phyloP scores from a whole-genome alignment of 2,888 invertebrate genomes.

The Lithophane leautieri region DNA sequence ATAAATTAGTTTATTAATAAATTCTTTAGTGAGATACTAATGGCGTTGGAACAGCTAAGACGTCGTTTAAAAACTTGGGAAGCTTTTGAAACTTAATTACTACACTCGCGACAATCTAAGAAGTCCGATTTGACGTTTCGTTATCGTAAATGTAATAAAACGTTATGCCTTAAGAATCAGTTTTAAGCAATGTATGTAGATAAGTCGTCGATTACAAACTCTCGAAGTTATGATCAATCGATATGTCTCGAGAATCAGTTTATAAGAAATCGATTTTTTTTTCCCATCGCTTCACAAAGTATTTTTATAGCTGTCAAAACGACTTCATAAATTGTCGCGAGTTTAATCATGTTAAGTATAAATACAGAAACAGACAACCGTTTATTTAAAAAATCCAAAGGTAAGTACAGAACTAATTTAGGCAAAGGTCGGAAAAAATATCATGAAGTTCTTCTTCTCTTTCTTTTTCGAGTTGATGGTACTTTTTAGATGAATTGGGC shows the following conservation, averaged over 20 bases:
- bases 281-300: no score
- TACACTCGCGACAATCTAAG: no score
- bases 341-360: background rate
- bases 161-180: no score
- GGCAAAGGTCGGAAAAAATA: background rate
- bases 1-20: constrained; percentile 49
- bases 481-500: background rate
- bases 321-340: no score
- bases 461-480: background rate
- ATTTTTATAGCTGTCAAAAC: no score
- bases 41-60: background rate
- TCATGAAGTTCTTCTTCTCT: background rate
- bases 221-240: no score
- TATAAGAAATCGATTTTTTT: no score
- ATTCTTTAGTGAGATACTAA: constrained; percentile 29
- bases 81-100: background rate
- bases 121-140: no score
- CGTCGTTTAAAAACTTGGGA: background rate
- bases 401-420: background rate
- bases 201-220: no score
- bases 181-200: no score
- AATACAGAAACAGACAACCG: background rate
- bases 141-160: no score
- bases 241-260: no score
- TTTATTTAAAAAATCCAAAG: background rate